Evolutionary conservation across 2,113 vertebrate species (phyloP).

Genomic region (Tachysurus vachellii): DNA sequence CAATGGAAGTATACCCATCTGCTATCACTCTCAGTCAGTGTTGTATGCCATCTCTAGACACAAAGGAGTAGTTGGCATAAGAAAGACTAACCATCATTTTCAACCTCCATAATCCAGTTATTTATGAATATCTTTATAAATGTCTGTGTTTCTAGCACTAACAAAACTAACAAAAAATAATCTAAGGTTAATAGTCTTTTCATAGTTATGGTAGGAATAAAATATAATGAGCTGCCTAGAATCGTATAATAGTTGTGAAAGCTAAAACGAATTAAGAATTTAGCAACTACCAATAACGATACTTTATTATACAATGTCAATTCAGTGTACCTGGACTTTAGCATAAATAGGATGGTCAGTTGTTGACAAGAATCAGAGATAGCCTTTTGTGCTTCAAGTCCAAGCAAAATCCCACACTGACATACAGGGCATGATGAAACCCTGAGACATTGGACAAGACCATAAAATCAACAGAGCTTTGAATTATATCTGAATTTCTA

Average conservation of each 20-base stretch:
- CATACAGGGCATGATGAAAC: conserved; percentile 13
- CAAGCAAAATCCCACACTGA: neutral
- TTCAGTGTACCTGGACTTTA: neutral
- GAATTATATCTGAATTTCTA: neutral
- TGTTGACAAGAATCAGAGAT: neutral
- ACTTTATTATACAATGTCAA: neutral
- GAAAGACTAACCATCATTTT: neutral
- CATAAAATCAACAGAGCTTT: neutral
- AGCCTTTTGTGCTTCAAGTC: neutral
- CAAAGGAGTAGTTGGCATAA: neutral
- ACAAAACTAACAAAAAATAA: neutral
- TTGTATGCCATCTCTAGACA: neutral
- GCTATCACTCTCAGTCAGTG: conserved; percentile 14
- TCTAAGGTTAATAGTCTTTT: neutral
- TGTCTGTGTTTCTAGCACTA: neutral
- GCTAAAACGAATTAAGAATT: neutral
- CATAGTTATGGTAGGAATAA: neutral
- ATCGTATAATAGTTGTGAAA: neutral
- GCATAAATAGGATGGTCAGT: neutral
- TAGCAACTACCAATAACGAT: neutral
- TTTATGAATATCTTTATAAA: conserved; percentile 21
- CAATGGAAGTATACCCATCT: neutral
- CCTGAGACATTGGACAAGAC: neutral
- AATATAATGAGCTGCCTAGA: neutral
- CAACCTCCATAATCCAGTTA: neutral